These are phyloP conservation scores for Halcyon leucocephala DNA, from an alignment of 2,797 vertebrate species.

Conservation along the genomic window DNA sequence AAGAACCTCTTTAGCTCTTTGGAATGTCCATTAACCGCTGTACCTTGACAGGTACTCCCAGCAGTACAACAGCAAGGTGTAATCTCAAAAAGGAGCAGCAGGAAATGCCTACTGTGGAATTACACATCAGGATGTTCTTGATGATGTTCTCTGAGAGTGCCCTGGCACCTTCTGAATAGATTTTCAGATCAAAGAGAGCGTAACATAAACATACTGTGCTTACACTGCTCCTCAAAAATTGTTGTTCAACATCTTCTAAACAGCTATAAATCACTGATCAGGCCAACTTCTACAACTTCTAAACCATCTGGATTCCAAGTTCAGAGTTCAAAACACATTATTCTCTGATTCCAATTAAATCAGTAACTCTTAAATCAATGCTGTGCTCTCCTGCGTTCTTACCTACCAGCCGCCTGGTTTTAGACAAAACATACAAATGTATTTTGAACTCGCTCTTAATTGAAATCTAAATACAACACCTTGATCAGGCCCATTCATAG, in stretches of 20 bases:
- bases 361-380: not conserved
- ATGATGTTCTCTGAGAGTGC: not conserved
- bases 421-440: not conserved
- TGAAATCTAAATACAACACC: not conserved
- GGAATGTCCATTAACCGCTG: not conserved
- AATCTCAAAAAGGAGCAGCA: not conserved
- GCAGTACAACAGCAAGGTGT: not conserved
- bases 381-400: not conserved
- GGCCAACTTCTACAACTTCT: not conserved
- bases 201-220: not conserved
- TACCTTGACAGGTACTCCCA: not conserved
- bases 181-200: not conserved
- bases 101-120: not conserved
- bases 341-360: not conserved
- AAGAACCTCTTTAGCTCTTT: not conserved
- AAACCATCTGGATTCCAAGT: not conserved
- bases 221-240: not conserved
- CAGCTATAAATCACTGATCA: not conserved
- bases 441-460: not conserved
- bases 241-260: not conserved
- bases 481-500: not conserved
- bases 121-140: not conserved
- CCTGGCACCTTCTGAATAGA: slow-evolving; percentile 23
- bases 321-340: not conserved
- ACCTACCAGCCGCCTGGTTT: not conserved